A percentile compares a stretch with the other conserved stretches of the same genome.
Evolutionary conservation across 1,140 invertebrate species (phyloP).

Genomic region (Gonioctena quinquepunctata): DNA sequence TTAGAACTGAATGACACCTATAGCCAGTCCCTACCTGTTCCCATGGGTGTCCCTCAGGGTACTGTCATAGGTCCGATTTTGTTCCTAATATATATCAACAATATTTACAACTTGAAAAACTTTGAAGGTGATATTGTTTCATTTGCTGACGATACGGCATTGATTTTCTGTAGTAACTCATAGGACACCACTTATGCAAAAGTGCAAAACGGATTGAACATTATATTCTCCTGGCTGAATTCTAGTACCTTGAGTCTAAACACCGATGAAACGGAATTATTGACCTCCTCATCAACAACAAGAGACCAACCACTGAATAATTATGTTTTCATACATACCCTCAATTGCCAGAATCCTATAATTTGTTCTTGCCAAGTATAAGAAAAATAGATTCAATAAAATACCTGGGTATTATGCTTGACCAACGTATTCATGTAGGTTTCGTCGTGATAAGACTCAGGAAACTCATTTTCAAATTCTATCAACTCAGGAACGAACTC

Average conservation of each 20-base stretch:
- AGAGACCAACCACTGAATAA: too few relatives aligned
- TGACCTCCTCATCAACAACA: background rate
- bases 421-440: too few relatives aligned
- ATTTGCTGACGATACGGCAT: slow-evolving; percentile 2
- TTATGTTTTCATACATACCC: too few relatives aligned
- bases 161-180: background rate
- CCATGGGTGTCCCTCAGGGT: slow-evolving; percentile 2
- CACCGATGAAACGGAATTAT: background rate
- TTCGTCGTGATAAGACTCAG: too few relatives aligned
- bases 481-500: too few relatives aligned
- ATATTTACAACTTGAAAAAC: background rate
- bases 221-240: background rate
- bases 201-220: background rate
- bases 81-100: too few relatives aligned
- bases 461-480: too few relatives aligned
- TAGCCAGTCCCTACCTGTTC: background rate
- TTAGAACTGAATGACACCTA: background rate
- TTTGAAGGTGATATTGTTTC: background rate
- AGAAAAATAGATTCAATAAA: too few relatives aligned
- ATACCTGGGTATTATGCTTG: too few relatives aligned
- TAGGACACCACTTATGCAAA: background rate
- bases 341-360: too few relatives aligned
- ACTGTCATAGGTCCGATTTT: slow-evolving; percentile 8
- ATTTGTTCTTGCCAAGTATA: too few relatives aligned
- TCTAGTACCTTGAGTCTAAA: slow-evolving; percentile 4